Base-by-base conservation (phyloP, 23 tunicate genomes). In the Diplosoma virens region DNA sequence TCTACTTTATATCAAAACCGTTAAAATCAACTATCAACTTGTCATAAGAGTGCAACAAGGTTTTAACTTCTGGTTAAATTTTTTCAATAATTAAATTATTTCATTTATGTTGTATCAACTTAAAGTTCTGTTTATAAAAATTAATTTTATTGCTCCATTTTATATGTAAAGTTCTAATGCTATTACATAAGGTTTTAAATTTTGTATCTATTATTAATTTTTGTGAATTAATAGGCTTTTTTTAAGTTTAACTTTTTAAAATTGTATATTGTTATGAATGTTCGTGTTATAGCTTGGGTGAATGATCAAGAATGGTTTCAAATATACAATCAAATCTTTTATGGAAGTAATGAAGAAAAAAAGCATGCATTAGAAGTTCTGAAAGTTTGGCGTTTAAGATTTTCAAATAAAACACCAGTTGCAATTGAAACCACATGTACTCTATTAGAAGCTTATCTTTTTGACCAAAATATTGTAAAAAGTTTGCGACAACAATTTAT, bases 361-460 rank as follows among this genome's bases (percentile, higher is more conserved):
- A 23, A 56, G 17, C 55, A 67, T 33, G 86, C 85, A 2, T 53
- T 87, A 30, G 78, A 80, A 33, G 27, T 73, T 1, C 75, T 87
- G 4, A 33, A 37, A 24, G 48, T 87, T 14, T 87, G 94, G 94
- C 65, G 86, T n/a, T 41, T 53, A 6, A 58, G 82, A 29, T 81
- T 80, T 66, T 47, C 70, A 22, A 48, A 47, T 0, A 58, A 36
- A 56, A 75, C 81, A 14, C 94, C 94, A 17, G 86, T 87, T 6
- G 94, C 94, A 3, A 87, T 87, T 50, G 94, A 87, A 73, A 82
- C 86, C 21, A 87, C 94, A 30, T 65, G 76, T 18, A 52, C 58
- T 25, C 37, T 81, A 18, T n/a, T 87, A 5, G 86, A 87, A 47
- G 24, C 81, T 22, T 2, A 30, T 50, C 52, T 64, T n/a, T 47